phyloP scores from a whole-genome alignment of 2,113 vertebrate species.

The Zeus faber region DNA sequence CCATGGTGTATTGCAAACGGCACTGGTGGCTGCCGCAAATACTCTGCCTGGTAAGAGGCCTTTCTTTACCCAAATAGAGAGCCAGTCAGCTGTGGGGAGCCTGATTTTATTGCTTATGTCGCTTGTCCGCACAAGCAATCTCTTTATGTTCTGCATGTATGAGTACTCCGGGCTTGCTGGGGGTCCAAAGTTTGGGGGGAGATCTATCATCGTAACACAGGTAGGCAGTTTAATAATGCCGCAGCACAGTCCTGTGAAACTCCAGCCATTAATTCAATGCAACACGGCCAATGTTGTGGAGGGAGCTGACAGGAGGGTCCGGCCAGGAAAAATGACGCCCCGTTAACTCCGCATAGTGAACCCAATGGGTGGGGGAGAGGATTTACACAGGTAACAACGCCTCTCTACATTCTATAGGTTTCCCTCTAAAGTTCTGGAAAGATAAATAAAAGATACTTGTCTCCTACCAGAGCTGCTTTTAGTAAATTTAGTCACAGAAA shows the following conservation, averaged over 20 bases:
- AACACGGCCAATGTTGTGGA: constrained; percentile 42
- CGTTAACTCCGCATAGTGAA: constrained; percentile 17
- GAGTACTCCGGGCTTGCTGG: constrained; percentile 41
- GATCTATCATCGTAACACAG: constrained; percentile 70
- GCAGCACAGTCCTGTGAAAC: constrained; percentile 58
- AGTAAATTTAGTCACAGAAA: no score
- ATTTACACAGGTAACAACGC: no score
- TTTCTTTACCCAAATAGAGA: constrained; percentile 27
- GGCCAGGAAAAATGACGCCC: constrained; percentile 48
- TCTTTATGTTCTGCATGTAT: constrained; percentile 66
- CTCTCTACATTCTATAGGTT: no score
- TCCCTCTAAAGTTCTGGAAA: no score
- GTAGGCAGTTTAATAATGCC: constrained; percentile 72
- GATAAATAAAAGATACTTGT: no score
- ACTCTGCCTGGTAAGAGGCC: constrained; percentile 8
- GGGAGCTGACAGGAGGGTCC: constrained; percentile 54
- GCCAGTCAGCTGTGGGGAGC: constrained; percentile 32
- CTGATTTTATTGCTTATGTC: constrained; percentile 45
- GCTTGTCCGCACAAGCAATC: constrained; percentile 52
- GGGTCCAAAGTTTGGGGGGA: constrained; percentile 50
- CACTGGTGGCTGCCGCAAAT: constrained; percentile 11
- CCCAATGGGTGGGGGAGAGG: no score
- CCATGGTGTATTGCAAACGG: no score
- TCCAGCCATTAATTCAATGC: constrained; percentile 66
- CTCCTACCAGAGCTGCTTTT: no score